phyloP scores from a whole-genome alignment of 1,140 invertebrate genomes.

The Sycobia sp. region DNA sequence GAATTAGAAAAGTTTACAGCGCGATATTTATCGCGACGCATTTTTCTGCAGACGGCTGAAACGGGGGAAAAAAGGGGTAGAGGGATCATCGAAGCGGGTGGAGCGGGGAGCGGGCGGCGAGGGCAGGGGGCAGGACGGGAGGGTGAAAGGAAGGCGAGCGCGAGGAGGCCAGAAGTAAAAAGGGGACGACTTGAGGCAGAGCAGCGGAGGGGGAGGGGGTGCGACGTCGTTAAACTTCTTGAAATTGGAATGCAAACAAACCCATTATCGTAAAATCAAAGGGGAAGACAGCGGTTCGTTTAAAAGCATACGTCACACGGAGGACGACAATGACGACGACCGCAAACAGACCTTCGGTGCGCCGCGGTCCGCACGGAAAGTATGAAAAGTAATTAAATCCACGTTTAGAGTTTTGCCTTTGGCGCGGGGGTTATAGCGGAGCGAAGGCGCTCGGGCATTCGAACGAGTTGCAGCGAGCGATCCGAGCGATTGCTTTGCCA shows the following conservation, averaged over 20 bases:
- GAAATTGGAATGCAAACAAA: conserved; percentile 58
- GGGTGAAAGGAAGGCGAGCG: conserved; percentile 11
- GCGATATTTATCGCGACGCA: background rate
- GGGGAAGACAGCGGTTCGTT: conserved; percentile 54
- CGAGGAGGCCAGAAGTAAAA: conserved; percentile 25
- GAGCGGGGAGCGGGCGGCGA: background rate
- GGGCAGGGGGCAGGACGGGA: background rate
- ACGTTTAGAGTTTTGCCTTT: conserved; percentile 37
- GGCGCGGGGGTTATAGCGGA: conserved; percentile 37
- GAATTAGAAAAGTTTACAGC: conserved; percentile 21
- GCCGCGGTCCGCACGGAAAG: conserved; percentile 50
- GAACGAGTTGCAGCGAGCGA: conserved; percentile 20
- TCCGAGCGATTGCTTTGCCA: conserved; percentile 32
- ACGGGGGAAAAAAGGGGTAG: background rate
- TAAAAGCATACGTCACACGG: conserved; percentile 46
- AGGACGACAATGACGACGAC: conserved; percentile 38
- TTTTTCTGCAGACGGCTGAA: conserved; percentile 3
- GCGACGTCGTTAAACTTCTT: conserved; percentile 51
- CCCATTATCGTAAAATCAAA: conserved; percentile 57
- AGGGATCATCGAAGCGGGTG: too few relatives aligned
- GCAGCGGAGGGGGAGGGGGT: conserved; percentile 15
- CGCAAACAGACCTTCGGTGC: conserved; percentile 47
- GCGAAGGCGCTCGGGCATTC: conserved; percentile 32
- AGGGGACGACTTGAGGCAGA: conserved; percentile 5
- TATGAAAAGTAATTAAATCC: conserved; percentile 59